A percentile compares a stretch with the other conserved stretches of the same genome.
Evolutionary conservation across 2,113 vertebrate species (phyloP).

Genomic region (Galbula dea): DNA sequence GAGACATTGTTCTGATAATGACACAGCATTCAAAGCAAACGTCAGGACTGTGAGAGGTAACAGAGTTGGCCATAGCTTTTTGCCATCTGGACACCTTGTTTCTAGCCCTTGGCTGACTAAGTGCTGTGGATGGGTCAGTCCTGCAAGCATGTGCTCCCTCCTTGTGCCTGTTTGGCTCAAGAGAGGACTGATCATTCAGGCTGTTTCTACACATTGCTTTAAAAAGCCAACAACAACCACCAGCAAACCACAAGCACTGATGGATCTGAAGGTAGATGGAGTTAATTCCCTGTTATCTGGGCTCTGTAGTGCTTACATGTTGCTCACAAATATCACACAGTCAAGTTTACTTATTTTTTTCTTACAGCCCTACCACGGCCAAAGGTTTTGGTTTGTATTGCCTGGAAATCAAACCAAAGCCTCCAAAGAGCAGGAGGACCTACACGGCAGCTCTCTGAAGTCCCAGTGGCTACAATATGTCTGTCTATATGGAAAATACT

Average conservation of each 20-base stretch:
- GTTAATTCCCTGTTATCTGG: background rate
- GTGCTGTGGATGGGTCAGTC: background rate
- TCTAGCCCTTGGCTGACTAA: background rate
- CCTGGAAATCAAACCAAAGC: conserved; percentile 1
- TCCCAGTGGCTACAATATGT: conserved; percentile 35
- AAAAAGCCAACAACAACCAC: background rate
- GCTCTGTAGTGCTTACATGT: background rate
- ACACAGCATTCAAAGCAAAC: background rate
- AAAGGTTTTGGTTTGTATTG: background rate
- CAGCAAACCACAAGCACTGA: background rate
- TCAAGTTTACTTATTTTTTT: background rate
- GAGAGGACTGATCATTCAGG: background rate
- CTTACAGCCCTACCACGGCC: background rate
- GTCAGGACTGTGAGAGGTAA: background rate
- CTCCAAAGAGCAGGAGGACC: conserved; percentile 3
- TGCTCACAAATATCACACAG: background rate
- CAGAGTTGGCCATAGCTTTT: background rate
- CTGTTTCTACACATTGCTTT: background rate
- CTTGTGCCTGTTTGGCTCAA: background rate
- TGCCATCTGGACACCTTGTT: background rate
- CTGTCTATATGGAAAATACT: conserved; percentile 30
- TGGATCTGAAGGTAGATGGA: background rate
- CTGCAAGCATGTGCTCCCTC: accelerated
- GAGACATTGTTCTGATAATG: background rate
- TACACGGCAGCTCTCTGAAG: background rate